Evolutionary conservation across 2,888 invertebrate genomes (phyloP), one percentile per base, ranked within the genome.

Genomic region (Pardosa pseudoannulata): DNA sequence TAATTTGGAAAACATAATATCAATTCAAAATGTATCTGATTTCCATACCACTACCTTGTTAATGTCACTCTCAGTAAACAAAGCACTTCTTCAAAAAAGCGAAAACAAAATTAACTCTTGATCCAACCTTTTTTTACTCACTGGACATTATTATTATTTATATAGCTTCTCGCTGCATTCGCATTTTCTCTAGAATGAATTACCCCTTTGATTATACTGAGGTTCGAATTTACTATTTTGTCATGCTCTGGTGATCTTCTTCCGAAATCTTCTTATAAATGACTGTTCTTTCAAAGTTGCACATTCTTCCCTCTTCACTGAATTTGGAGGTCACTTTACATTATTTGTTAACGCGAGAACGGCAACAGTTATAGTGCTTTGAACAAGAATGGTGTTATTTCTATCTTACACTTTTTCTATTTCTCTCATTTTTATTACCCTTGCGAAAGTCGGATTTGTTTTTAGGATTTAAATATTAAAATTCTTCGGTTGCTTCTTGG

Each of bases 201-300:
- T 23, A 5, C 9, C 0, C 9, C 27, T 62, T 62, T 3, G 6
- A 23, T 67, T 16, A 41, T 29, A 19, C 39, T 67, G 39, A 23
- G 31, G 1, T 64, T 23, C 13, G 5, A 23, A 28, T 64, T 74
- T 23, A 67, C 65, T 75, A 46, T 46, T 76, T 76, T n/a, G 76
- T 19, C 67, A 76, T 67, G 76, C 46, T 76, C 76, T 76, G 46
- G 19, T 79, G 79, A 36, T 29, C 39, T 1, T 27, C 56, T 79
- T 79, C 79, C 71, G 62, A 71, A 79, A 23, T 6, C 56, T 5
- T 23, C 23, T 56, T 46, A 1, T 46, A 11, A 56, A 16, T 50
- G 65, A 19, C 9, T 31, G 31, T 76, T 71, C 78, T 68, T 70
- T 39, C 16, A 41, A 70, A 36, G 27, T 16, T 23, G 36, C n/a